Evolutionary conservation across 2,113 vertebrate genomes (phyloP), one percentile per base, ranked within the genome.

Genomic region (Lophius piscatorius): DNA sequence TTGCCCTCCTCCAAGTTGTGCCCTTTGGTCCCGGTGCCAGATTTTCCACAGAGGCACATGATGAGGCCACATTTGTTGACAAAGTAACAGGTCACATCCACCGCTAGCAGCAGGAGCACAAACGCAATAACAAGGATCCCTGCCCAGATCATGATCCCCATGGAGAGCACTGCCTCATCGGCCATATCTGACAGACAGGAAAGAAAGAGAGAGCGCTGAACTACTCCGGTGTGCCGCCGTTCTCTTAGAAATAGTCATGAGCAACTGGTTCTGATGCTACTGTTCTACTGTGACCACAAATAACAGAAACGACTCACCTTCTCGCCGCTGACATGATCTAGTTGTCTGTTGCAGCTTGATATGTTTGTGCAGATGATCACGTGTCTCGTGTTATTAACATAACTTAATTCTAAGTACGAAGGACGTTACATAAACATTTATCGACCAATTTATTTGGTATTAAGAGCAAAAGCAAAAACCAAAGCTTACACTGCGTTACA

Each of bases 61-160:
- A 99, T 91, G 74, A 99, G 92, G 66, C 97, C 97, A 0, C 97
- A 99, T 86, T 98, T 98, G 92, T 99, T 98, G 75, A 98, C 89
- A 89, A 99, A 98, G 91, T 94, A 99, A 88, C 97, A 99, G 86
- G 95, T 95, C 87, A 97, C 90, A 22, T 99, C 97, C 80, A 99
- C 93, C 0, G 91, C 93, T 86, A 99, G 93, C 80, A 99, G 91
- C 51, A 99, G 91, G 46, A 98, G 90, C 60, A 96, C 83, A 8
- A 98, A 98, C 35, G 91, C 91, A 34, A 98, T 91, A 2, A 98
- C 93, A 18, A 98, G 94, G 76, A 99, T 97, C 60, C 97, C 97
- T 40, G 95, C 93, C 87, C 82, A 88, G 34, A 88, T 62, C 39
- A 97, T 94, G 86, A 94, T 91, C 18, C 94, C 94, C 0, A 94